Conservation (phyloP, 2,888 invertebrate genomes). For the Ennomos erosarius region DNA sequence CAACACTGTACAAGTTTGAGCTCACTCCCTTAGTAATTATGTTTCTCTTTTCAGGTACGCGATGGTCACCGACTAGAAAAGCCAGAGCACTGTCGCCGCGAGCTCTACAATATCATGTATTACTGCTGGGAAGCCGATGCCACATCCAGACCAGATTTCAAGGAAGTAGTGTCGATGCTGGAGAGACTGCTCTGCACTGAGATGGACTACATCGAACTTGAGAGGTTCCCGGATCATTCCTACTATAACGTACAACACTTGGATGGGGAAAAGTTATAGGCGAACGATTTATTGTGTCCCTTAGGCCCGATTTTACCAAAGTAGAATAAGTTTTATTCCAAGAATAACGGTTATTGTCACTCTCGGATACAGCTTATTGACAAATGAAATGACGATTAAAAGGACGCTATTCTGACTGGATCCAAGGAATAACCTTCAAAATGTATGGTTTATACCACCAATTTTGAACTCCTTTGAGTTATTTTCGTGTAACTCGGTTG, state of each 20-base stretch:
- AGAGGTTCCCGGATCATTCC: slow-evolving; percentile 96
- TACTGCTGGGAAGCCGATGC: slow-evolving; percentile 97
- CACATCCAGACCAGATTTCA: slow-evolving; percentile 93
- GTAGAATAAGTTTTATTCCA: too few species aligned
- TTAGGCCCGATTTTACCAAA: too few species aligned
- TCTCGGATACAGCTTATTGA: too few species aligned
- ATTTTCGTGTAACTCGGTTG: too few species aligned
- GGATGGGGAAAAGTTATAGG: slow-evolving; percentile 90
- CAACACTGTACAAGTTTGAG: too few species aligned
- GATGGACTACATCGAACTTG: slow-evolving; percentile 96
- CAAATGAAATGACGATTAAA: too few species aligned
- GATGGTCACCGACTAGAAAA: slow-evolving; percentile 96
- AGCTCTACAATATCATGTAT: slow-evolving; percentile 97
- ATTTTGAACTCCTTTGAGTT: too few species aligned
- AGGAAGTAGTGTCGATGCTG: slow-evolving; percentile 91
- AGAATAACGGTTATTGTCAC: too few species aligned
- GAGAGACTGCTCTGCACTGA: slow-evolving; percentile 95
- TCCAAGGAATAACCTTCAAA: too few species aligned
- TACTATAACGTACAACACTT: slow-evolving; percentile 95
- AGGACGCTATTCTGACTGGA: too few species aligned
- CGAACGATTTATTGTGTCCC: not conserved
- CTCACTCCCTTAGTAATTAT: not conserved
- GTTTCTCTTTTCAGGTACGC: slow-evolving; percentile 86
- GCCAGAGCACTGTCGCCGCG: slow-evolving; percentile 96
- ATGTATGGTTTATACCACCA: too few species aligned